phyloP scores from a whole-genome alignment of 2,888 invertebrate species.

The Crossocerus cetratus region DNA sequence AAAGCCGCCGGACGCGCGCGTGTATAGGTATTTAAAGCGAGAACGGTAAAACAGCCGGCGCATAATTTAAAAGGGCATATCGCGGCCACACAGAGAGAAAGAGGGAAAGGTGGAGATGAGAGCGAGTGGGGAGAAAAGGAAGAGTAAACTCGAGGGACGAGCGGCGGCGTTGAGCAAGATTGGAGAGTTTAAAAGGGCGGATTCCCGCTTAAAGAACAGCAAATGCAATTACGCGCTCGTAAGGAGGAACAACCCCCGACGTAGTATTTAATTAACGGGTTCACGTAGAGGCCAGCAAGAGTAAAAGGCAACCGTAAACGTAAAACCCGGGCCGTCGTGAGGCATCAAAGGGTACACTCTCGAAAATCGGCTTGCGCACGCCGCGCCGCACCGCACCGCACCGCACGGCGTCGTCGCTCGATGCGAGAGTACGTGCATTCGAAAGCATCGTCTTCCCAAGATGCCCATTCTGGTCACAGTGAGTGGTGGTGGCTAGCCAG shows the following conservation, averaged over 20 bases:
- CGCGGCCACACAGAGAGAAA: neutral
- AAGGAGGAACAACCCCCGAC: neutral
- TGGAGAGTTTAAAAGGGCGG: neutral
- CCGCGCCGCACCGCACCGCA: too few relatives aligned
- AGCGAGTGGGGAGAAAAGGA: neutral
- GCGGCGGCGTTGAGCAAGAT: neutral
- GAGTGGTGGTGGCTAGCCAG: neutral
- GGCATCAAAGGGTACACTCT: neutral
- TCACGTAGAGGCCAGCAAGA: neutral
- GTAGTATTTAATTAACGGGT: neutral
- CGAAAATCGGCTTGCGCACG: neutral
- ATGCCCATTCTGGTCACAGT: constrained; percentile 1
- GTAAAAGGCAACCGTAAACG: neutral
- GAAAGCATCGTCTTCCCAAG: neutral
- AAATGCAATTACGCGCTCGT: constrained; percentile 2
- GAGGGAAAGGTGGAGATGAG: neutral
- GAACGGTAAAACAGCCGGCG: neutral
- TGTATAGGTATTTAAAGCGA: neutral
- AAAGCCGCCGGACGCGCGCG: neutral
- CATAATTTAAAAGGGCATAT: neutral
- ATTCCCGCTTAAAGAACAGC: neutral
- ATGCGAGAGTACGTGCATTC: neutral
- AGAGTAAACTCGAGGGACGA: neutral
- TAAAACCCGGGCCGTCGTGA: neutral
- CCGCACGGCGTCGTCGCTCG: neutral